Evolutionary conservation across 2,113 vertebrate genomes (phyloP).

Genomic region (Coregonus clupeaformis): DNA sequence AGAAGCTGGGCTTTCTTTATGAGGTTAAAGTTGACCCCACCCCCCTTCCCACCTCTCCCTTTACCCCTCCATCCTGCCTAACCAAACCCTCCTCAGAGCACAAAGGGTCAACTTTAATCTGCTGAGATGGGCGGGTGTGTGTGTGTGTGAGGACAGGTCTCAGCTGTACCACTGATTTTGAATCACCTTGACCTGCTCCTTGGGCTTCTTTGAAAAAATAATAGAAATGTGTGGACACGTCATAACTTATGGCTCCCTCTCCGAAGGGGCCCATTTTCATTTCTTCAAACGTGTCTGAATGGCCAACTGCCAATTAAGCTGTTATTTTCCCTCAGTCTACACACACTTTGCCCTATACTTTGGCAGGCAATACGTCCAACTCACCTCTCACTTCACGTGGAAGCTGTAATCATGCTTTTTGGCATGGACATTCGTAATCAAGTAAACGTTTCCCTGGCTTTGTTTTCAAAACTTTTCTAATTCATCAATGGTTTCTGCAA

Average conservation of each 20-base stretch:
- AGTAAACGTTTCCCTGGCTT: conserved; percentile 64
- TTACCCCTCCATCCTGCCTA: conserved; percentile 40
- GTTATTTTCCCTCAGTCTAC: conserved; percentile 47
- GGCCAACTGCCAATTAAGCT: conserved; percentile 63
- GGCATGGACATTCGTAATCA: conserved; percentile 56
- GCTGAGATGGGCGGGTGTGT: background rate
- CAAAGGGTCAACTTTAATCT: conserved; percentile 66
- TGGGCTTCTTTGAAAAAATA: conserved; percentile 19
- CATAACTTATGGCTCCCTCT: conserved; percentile 53
- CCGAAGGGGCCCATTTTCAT: conserved; percentile 59
- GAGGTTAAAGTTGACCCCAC: conserved; percentile 76
- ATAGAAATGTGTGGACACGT: conserved; percentile 26
- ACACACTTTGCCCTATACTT: conserved; percentile 62
- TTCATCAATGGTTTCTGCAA: background rate
- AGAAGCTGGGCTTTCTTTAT: conserved; percentile 73
- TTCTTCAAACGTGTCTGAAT: conserved; percentile 56
- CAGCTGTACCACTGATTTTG: conserved; percentile 38
- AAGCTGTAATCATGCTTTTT: conserved; percentile 60
- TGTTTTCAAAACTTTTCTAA: background rate
- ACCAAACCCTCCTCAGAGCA: conserved; percentile 40
- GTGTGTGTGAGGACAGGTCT: conserved; percentile 7
- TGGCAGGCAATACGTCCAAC: conserved; percentile 50
- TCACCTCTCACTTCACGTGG: conserved; percentile 61
- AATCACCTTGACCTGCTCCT: conserved; percentile 52
- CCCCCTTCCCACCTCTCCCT: conserved; percentile 36